A percentile compares a stretch with the other conserved stretches of the same genome.
These are phyloP conservation scores for Harpegnathos saltator DNA, from an alignment of 1,140 invertebrate species.

Conservation along the genomic window DNA sequence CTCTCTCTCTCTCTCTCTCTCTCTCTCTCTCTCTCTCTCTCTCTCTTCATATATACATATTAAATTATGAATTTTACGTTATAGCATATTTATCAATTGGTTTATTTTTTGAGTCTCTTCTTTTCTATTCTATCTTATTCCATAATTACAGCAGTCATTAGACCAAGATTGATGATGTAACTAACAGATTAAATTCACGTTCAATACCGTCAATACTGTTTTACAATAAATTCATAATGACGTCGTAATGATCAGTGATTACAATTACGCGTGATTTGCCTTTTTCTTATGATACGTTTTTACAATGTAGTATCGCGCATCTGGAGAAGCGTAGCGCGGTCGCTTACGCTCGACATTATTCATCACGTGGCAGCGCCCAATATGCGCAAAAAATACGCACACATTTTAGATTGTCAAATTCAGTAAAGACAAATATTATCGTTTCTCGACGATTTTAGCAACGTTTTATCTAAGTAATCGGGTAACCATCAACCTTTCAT, in stretches of 20 bases:
- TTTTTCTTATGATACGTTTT: slow-evolving; percentile 1
- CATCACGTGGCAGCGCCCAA: not conserved
- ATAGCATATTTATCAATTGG: not conserved
- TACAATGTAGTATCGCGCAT: not conserved
- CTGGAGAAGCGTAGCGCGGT: not conserved
- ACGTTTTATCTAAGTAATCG: not conserved
- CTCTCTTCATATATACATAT: too few relatives aligned
- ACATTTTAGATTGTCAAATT: not conserved
- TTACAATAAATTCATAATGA: not conserved
- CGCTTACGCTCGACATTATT: not conserved
- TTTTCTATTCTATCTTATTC: not conserved
- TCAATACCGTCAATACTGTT: not conserved
- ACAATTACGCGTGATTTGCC: not conserved
- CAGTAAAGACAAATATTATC: too few relatives aligned
- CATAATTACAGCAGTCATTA: slow-evolving; percentile 17
- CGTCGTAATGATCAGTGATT: not conserved
- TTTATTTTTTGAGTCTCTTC: not conserved
- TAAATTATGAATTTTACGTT: too few relatives aligned
- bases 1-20: too few relatives aligned
- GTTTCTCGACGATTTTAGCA: not conserved
- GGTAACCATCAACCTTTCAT: not conserved
- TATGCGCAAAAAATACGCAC: too few relatives aligned
- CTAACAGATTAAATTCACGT: slow-evolving; percentile 23
- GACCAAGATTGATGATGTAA: slow-evolving; percentile 19
- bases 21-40: too few relatives aligned